Evolutionary conservation across 1,140 invertebrate species (phyloP).

Genomic region (Mactra quadrangularis): DNA sequence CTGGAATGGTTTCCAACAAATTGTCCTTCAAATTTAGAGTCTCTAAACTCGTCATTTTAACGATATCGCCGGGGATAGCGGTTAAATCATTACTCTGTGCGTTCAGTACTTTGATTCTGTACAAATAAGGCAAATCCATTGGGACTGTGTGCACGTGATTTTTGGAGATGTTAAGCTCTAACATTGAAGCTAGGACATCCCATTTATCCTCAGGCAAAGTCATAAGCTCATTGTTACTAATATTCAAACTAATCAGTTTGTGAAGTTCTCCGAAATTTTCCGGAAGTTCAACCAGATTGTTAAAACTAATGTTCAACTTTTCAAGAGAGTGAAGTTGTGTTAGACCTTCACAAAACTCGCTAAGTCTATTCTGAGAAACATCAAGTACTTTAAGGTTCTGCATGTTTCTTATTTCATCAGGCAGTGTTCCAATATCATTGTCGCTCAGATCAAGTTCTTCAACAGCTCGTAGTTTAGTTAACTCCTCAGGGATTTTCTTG

Average conservation of each 20-base stretch:
- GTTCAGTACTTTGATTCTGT: conserved; percentile 73
- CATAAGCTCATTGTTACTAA: conserved; percentile 78
- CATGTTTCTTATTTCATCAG: conserved; percentile 70
- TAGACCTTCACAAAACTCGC: conserved; percentile 70
- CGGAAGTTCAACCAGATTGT: conserved; percentile 75
- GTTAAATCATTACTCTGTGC: conserved; percentile 74
- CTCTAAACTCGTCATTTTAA: conserved; percentile 75
- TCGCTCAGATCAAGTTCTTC: conserved; percentile 73
- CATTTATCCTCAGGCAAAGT: conserved; percentile 73
- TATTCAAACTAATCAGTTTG: conserved; percentile 72
- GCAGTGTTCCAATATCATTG: conserved; percentile 73
- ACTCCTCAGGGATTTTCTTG: conserved; percentile 71
- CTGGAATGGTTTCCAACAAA: conserved; percentile 78
- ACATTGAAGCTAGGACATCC: conserved; percentile 74
- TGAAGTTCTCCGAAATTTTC: conserved; percentile 75
- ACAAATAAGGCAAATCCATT: conserved; percentile 77
- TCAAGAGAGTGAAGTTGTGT: conserved; percentile 73
- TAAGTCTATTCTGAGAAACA: conserved; percentile 76
- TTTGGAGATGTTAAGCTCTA: conserved; percentile 72
- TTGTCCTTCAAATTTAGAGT: conserved; percentile 78
- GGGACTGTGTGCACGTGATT: conserved; percentile 78
- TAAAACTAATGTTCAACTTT: conserved; percentile 76
- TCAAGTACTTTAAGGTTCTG: conserved; percentile 71
- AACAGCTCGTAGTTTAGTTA: conserved; percentile 72
- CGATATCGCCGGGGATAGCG: conserved; percentile 74